Evolutionary conservation across 2,113 vertebrate species (phyloP).

Genomic region (Clarias gariepinus): DNA sequence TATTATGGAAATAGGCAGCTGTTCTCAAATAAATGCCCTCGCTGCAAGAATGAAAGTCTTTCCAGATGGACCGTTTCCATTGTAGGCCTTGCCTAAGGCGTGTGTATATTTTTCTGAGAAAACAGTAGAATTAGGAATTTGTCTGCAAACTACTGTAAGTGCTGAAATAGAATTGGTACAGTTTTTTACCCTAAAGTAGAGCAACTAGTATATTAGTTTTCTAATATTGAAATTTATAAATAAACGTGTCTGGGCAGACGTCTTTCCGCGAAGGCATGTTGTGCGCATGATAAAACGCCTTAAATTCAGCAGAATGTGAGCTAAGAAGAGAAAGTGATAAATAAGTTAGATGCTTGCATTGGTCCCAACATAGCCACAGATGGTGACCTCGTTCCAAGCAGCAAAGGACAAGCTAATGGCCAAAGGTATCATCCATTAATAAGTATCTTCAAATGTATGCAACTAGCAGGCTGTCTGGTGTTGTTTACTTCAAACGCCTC

Average conservation of each 20-base stretch:
- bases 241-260: neutral
- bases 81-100: conserved; percentile 12
- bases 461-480: neutral
- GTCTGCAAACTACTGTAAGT: conserved; percentile 4
- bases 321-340: conserved; percentile 56
- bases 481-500: conserved; percentile 6
- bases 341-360: conserved; percentile 60
- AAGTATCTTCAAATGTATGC: conserved; percentile 22
- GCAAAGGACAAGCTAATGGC: conserved; percentile 42
- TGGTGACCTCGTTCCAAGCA: conserved; percentile 66
- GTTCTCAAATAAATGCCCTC: conserved; percentile 16
- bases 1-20: conserved; percentile 12
- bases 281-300: conserved; percentile 1
- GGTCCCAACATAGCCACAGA: conserved; percentile 63
- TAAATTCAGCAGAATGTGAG: conserved; percentile 3
- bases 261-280: neutral
- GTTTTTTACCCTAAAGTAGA: neutral
- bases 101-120: conserved; percentile 2
- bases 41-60: conserved; percentile 26
- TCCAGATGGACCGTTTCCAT: conserved; percentile 35
- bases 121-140: neutral
- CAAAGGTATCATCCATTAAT: conserved; percentile 37
- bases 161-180: neutral
- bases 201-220: neutral
- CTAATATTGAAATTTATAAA: neutral